Conservation (phyloP, 2,113 vertebrate genomes). For the Hiodon tergisus region DNA sequence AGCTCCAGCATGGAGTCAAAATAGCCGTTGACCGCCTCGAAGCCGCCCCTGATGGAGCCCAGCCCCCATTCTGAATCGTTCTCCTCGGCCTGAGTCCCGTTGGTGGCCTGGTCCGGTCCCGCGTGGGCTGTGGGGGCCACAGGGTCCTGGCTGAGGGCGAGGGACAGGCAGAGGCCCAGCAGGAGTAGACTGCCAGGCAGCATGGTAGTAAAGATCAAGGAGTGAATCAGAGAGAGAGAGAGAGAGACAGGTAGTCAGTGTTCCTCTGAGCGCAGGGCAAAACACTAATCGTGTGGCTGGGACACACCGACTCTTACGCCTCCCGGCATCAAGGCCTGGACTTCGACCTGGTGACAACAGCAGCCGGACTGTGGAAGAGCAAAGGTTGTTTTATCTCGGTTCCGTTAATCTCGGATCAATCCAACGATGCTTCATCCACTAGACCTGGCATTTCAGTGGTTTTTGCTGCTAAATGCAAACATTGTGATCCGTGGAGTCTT, state of each 20-base stretch:
- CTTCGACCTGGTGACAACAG: constrained; percentile 43
- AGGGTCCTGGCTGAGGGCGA: constrained; percentile 36
- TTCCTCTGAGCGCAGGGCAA: constrained; percentile 2
- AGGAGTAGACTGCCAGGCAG: constrained; percentile 40
- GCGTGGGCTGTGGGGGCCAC: constrained; percentile 19
- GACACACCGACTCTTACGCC: background rate
- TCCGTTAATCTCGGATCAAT: background rate
- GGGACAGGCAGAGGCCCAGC: constrained; percentile 51
- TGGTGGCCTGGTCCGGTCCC: background rate
- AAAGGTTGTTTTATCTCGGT: constrained; percentile 43
- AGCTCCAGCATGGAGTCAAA: constrained; percentile 88
- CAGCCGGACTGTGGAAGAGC: constrained; percentile 48
- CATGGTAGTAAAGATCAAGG: constrained; percentile 34
- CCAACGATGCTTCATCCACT: background rate
- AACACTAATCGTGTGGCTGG: background rate
- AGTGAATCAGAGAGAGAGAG: background rate
- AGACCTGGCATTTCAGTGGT: background rate
- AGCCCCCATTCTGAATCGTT: constrained; percentile 74
- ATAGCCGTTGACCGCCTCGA: constrained; percentile 78
- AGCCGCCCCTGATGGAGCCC: constrained; percentile 70
- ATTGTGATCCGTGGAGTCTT: too few species aligned
- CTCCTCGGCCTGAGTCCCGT: constrained; percentile 4
- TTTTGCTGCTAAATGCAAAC: too few species aligned
- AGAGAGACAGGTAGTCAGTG: background rate
- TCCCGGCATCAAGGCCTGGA: constrained; percentile 35